Evolutionary conservation across 2,888 invertebrate species (phyloP).

Genomic region (Heliconius sara): DNA sequence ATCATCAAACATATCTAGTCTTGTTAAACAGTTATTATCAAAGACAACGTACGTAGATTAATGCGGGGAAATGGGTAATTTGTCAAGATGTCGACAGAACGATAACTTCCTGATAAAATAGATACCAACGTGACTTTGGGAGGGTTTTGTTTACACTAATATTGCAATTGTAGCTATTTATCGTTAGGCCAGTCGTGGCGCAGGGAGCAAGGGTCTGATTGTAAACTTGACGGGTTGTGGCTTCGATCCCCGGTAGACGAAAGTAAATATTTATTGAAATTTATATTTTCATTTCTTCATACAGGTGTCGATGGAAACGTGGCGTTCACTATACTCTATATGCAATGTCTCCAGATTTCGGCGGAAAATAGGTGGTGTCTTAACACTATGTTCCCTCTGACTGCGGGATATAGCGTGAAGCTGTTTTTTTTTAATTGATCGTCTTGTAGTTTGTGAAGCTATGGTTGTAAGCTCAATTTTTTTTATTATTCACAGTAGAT

Average conservation of each 20-base stretch:
- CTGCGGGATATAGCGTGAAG: too few relatives aligned
- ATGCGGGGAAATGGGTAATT: slow-evolving; percentile 41
- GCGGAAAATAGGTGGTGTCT: too few relatives aligned
- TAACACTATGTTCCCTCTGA: too few relatives aligned
- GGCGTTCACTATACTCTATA: too few relatives aligned
- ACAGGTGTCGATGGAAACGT: too few relatives aligned
- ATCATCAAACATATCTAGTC: neutral
- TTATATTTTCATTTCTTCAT: too few relatives aligned
- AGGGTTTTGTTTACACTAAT: slow-evolving; percentile 15
- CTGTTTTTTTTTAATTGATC: too few relatives aligned
- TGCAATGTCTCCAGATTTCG: too few relatives aligned
- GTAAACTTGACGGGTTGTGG: neutral
- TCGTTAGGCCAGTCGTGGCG: neutral
- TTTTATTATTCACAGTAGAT: neutral
- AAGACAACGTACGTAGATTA: slow-evolving; percentile 41
- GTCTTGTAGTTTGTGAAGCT: neutral
- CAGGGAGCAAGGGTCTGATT: too few relatives aligned
- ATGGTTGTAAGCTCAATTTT: neutral
- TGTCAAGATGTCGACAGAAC: slow-evolving; percentile 43
- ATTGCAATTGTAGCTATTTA: neutral
- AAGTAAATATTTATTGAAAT: too few relatives aligned
- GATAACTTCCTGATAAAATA: slow-evolving; percentile 31
- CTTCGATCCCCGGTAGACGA: too few relatives aligned
- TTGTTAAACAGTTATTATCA: slow-evolving; percentile 40
- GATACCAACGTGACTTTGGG: neutral